These are phyloP conservation scores for Apteryx owenii DNA, from an alignment of 2,113 vertebrate species.

Conservation along the genomic window DNA sequence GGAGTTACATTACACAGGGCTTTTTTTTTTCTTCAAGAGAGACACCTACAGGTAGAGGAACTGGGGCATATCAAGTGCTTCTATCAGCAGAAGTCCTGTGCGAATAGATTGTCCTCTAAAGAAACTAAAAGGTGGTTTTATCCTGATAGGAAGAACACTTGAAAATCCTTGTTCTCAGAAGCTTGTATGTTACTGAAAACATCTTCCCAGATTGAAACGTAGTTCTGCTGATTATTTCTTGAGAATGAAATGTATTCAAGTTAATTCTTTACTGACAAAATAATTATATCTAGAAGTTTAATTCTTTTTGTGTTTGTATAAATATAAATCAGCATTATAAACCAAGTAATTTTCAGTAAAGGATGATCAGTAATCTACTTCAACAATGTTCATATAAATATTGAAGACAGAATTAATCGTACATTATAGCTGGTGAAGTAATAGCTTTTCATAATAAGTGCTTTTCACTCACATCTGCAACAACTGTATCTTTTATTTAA, in stretches of 20 bases:
- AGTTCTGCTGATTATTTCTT: neutral
- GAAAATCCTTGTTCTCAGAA: neutral
- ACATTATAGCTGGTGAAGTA: neutral
- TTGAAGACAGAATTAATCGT: neutral
- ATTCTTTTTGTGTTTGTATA: neutral
- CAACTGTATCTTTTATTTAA: neutral
- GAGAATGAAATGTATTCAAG: neutral
- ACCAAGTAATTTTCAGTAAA: neutral
- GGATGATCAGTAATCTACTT: neutral
- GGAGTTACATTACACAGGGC: neutral
- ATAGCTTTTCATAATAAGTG: neutral
- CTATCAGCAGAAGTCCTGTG: neutral
- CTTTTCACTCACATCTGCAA: neutral
- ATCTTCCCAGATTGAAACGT: neutral
- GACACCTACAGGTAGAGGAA: neutral
- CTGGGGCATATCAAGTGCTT: neutral
- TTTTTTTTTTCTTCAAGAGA: neutral
- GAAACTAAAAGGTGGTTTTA: neutral
- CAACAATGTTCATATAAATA: neutral
- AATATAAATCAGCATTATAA: neutral
- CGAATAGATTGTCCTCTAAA: neutral
- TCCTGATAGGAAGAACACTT: neutral
- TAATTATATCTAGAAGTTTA: neutral
- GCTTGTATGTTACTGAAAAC: neutral
- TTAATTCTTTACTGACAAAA: neutral